Percentiles rank a stretch among this genome's conserved stretches.
Conservation (phyloP, 1,140 invertebrate genomes). For the Psix sp. region DNA sequence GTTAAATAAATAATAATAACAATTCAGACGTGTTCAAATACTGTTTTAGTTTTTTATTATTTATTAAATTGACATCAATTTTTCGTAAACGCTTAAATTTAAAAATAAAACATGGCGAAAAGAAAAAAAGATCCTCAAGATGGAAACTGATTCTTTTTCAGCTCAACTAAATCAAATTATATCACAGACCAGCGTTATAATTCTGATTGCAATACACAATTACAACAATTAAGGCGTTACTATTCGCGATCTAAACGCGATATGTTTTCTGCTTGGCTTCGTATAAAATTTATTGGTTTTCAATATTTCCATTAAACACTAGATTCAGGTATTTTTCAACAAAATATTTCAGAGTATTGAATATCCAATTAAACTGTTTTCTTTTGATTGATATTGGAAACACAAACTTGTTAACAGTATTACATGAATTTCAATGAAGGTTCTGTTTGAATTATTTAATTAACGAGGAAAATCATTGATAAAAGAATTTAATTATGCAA, state of each 20-base stretch:
- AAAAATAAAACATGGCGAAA: slow-evolving; percentile 26
- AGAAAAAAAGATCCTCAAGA: slow-evolving; percentile 11
- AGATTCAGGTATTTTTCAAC: neutral
- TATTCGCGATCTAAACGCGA: slow-evolving; percentile 57
- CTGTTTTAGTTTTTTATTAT: slow-evolving; percentile 37
- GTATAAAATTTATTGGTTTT: slow-evolving; percentile 15
- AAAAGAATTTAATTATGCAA: too few species aligned
- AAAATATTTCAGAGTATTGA: too few species aligned
- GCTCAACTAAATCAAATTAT: slow-evolving; percentile 57
- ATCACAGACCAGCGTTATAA: slow-evolving; percentile 60
- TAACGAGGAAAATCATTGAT: too few species aligned
- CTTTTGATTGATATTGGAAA: too few species aligned
- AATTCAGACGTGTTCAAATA: slow-evolving; percentile 25
- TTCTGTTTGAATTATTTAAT: too few species aligned
- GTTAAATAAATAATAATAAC: slow-evolving; percentile 21
- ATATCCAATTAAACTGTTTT: too few species aligned
- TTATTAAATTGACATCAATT: slow-evolving; percentile 67
- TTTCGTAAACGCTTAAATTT: slow-evolving; percentile 54
- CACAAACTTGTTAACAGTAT: too few species aligned
- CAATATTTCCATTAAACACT: neutral
- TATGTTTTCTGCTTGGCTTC: slow-evolving; percentile 28
- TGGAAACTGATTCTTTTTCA: slow-evolving; percentile 21
- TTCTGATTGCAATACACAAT: slow-evolving; percentile 58
- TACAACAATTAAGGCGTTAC: slow-evolving; percentile 54
- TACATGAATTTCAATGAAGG: too few species aligned